Conservation (phyloP, 2,113 vertebrate genomes). For the Myrmophylax atrothorax region DNA sequence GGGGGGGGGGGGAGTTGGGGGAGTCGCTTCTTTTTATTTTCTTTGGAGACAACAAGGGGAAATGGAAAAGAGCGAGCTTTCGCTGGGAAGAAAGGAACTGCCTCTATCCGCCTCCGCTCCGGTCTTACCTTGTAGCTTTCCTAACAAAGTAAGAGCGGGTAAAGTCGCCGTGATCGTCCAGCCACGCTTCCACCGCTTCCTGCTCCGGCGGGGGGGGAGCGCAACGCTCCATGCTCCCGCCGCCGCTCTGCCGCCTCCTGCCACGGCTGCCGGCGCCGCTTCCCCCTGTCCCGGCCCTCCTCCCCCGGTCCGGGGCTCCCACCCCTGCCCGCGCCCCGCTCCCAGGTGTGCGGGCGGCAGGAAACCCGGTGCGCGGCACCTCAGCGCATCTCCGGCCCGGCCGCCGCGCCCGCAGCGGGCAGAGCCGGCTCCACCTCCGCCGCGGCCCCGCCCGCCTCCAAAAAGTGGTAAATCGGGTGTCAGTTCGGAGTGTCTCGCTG, state of each 20-base stretch:
- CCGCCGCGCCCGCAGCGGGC: not conserved
- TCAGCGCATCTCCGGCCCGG: not conserved
- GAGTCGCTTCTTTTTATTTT: not conserved
- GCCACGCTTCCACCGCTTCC: constrained; percentile 91
- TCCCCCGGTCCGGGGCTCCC: not conserved
- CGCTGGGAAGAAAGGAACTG: not conserved
- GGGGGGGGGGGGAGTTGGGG: not conserved
- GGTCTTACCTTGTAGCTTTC: constrained; percentile 88
- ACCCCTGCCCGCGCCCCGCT: not conserved
- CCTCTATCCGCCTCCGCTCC: not conserved
- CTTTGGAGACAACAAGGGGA: not conserved
- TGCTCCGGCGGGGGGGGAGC: constrained; percentile 20
- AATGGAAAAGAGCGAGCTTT: not conserved
- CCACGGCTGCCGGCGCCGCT: not conserved
- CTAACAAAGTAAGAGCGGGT: constrained; percentile 90
- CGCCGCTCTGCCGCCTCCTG: not conserved
- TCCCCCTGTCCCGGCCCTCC: not conserved
- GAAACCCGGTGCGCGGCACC: not conserved
- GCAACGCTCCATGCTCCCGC: constrained; percentile 77
- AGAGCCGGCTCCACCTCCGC: constrained; percentile 6
- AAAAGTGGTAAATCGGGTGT: not conserved
- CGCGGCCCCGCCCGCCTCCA: not conserved
- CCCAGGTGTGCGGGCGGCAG: not conserved
- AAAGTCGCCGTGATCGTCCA: constrained; percentile 92
- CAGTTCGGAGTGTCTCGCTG: not conserved